Percentiles rank a stretch among this genome's conserved stretches.
Conservation (phyloP, 2,888 invertebrate species). For the Andrena bucephala region DNA sequence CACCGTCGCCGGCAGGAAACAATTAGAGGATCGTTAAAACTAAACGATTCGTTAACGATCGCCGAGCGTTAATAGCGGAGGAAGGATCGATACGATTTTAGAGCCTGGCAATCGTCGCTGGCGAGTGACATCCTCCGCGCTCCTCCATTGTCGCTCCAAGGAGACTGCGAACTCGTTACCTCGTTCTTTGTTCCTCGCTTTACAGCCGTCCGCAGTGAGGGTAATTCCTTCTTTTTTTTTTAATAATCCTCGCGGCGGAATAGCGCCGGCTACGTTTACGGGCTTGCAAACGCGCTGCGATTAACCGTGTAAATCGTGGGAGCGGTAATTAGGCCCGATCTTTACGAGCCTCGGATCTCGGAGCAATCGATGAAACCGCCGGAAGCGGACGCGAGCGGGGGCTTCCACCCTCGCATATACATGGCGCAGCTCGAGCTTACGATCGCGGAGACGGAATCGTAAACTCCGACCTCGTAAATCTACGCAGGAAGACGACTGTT, state of each 20-base stretch:
- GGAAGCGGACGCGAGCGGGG: neutral
- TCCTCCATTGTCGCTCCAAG: conserved; percentile 14
- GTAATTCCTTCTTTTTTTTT: conserved; percentile 12
- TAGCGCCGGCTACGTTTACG: neutral
- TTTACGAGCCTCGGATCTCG: conserved; percentile 35
- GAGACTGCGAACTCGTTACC: conserved; percentile 12
- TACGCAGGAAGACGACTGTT: conserved; percentile 48
- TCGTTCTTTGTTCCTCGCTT: neutral
- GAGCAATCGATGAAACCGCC: conserved; percentile 30
- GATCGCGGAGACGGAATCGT: conserved; percentile 61
- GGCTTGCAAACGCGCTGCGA: neutral
- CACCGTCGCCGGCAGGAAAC: conserved; percentile 32
- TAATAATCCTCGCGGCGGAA: neutral
- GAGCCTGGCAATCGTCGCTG: conserved; percentile 27
- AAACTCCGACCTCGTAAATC: conserved; percentile 65
- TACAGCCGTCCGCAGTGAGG: neutral
- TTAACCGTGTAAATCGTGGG: conserved; percentile 11
- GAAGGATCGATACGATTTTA: conserved; percentile 39
- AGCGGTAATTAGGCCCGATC: conserved; percentile 25
- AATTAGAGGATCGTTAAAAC: conserved; percentile 52
- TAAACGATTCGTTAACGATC: conserved; percentile 49
- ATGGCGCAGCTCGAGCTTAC: conserved; percentile 36
- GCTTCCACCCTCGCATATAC: conserved; percentile 12
- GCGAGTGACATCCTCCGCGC: neutral
- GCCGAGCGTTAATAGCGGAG: conserved; percentile 11